Percentiles rank a stretch among this genome's conserved stretches.
phyloP scores from a whole-genome alignment of 2,113 vertebrate genomes.

The Uria aalge region DNA sequence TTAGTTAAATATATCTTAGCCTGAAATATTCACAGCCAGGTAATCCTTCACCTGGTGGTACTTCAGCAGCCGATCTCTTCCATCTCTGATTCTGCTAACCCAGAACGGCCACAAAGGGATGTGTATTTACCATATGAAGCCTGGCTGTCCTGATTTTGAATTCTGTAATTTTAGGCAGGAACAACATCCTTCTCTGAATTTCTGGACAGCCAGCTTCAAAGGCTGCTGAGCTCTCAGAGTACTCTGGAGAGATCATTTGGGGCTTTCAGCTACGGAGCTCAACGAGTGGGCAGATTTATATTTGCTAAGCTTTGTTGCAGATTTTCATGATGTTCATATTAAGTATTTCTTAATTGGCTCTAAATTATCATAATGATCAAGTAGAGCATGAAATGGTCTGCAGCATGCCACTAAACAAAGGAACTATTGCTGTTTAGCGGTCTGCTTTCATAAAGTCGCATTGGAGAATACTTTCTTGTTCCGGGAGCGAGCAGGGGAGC shows the following conservation, averaged over 20 bases:
- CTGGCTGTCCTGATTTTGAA: background rate
- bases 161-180: background rate
- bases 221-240: background rate
- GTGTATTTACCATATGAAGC: background rate
- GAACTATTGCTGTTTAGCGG: background rate
- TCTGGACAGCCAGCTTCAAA: background rate
- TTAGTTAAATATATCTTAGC: background rate
- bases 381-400: background rate
- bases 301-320: background rate
- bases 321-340: background rate
- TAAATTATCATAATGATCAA: background rate
- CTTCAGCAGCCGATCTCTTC: background rate
- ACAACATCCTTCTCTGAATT: background rate
- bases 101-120: background rate
- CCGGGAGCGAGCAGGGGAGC: background rate
- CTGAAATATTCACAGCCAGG: background rate
- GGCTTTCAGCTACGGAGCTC: background rate
- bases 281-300: background rate
- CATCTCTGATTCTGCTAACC: background rate
- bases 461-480: background rate
- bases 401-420: background rate
- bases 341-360: conserved; percentile 22
- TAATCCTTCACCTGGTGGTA: background rate
- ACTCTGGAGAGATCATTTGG: background rate
- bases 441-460: background rate